Base-by-base conservation (phyloP, 1,140 invertebrate species). In the Drosophila ercepeae region DNA sequence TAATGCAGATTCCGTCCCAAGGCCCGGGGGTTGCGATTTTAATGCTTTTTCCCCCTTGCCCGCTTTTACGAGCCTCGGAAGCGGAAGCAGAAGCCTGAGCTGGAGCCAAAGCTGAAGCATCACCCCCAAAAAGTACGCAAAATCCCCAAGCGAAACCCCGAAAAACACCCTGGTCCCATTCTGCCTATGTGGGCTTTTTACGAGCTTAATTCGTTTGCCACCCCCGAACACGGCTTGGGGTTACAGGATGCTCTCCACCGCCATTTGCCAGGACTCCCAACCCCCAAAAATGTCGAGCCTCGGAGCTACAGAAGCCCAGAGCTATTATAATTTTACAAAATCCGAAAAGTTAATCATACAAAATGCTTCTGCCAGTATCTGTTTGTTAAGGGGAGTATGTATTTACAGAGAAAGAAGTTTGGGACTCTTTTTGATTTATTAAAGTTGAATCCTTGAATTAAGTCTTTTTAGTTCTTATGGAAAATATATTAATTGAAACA, bases 321-420 rank as follows among this genome's bases (percentile, higher is more conserved):
- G 13, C 76, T 76, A 88, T 86, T 86, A 77, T 75, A 74, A 88
- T 86, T 88, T 82, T 77, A 88, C 73, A 88, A 86, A 86, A 86
- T 88, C 77, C 82, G 51, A 86, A 32, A 86, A 86, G 82, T 82
- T 88, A 86, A 86, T 88, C 82, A 78, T 70, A 88, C 74, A 55
- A 77, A 88, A 81, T 69, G 49, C 72, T 21, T 41, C 45, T 45
- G 34, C 42, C 48, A 68, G 41, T 36, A 23, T 50, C 59, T 65
- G 25, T 16, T 39, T 8, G 14, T 32, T n/a, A 11, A 32, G 9
- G 29, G 29, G 3, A 32, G 29, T n/a, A 32, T 3, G 36, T 16
- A 1, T 14, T 16, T 39, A 39, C 36, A 39, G 5, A 16, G 13
- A 9, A 16, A 39, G 16, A 39, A 16, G 5, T 39, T 39, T 39